These are phyloP conservation scores for Bradypus variegatus DNA, from an alignment of 2,797 vertebrate species.

Conservation along the genomic window DNA sequence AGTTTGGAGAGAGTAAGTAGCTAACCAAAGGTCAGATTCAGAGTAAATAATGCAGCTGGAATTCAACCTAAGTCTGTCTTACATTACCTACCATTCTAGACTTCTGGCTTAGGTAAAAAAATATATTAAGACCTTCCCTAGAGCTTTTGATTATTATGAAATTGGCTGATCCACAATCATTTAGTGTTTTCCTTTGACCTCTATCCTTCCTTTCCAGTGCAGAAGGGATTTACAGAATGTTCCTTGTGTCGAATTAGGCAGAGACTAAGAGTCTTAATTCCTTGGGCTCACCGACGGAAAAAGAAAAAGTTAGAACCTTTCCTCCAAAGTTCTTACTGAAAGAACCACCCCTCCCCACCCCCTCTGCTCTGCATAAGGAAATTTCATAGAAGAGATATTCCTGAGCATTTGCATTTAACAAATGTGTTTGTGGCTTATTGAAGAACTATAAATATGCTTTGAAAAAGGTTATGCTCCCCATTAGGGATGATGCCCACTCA, in stretches of 20 bases:
- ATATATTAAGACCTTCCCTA: neutral
- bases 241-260: neutral
- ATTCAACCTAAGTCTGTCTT: neutral
- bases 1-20: neutral
- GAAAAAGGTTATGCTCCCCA: neutral
- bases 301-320: conserved; percentile 10
- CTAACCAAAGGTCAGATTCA: neutral
- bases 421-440: neutral
- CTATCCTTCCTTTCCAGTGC: neutral
- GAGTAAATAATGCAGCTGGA: neutral
- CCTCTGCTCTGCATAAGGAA: neutral
- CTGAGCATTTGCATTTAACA: neutral
- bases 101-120: neutral
- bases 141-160: neutral
- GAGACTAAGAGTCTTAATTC: conserved; percentile 6
- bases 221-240: neutral
- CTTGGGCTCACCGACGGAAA: neutral
- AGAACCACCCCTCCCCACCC: neutral
- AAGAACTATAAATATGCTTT: neutral
- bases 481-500: neutral
- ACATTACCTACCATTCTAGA: neutral
- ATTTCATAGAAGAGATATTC: neutral
- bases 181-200: neutral
- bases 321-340: neutral
- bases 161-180: neutral